Evolutionary conservation across 2,888 invertebrate genomes (phyloP).

Genomic region (Dryocosmus kuriphilus): DNA sequence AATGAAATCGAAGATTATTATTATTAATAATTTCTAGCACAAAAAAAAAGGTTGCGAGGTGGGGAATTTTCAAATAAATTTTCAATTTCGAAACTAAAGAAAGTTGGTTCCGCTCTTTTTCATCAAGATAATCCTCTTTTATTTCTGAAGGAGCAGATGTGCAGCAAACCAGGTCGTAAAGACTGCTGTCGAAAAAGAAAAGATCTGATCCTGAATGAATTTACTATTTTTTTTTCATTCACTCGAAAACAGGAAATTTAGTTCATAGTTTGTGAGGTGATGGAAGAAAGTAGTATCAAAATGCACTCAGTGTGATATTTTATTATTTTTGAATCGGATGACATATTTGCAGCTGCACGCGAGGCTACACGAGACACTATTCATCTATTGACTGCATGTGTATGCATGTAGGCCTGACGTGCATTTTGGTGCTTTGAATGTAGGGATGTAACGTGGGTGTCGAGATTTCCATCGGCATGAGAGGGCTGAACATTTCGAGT

Average conservation of each 20-base stretch:
- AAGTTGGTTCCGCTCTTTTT: too few relatives aligned
- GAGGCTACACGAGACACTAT: conserved; percentile 17
- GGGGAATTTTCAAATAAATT: too few relatives aligned
- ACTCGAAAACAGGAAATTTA: conserved; percentile 25
- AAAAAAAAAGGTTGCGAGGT: too few relatives aligned
- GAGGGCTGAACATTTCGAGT: neutral
- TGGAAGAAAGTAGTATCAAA: conserved; percentile 29
- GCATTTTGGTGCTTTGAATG: conserved; percentile 16
- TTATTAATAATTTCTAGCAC: too few relatives aligned
- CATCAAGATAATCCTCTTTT: conserved; percentile 11
- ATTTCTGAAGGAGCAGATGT: conserved; percentile 23
- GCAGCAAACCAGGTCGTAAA: conserved; percentile 6
- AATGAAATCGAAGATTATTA: too few relatives aligned
- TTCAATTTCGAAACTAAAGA: too few relatives aligned
- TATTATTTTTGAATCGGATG: conserved; percentile 28
- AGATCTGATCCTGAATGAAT: conserved; percentile 15
- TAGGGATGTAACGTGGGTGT: conserved; percentile 34
- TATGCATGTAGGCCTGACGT: neutral
- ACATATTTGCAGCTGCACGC: conserved; percentile 19
- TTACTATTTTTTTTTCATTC: conserved; percentile 5
- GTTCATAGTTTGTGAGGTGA: conserved; percentile 37
- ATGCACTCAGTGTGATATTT: conserved; percentile 28
- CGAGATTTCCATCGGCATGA: conserved; percentile 17
- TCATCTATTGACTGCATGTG: conserved; percentile 4
- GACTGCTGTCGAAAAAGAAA: neutral